Percentiles rank a stretch among this genome's conserved stretches.
These are phyloP conservation scores for Clarias batrachus DNA, from an alignment of 2,113 vertebrate species.

Conservation along the genomic window DNA sequence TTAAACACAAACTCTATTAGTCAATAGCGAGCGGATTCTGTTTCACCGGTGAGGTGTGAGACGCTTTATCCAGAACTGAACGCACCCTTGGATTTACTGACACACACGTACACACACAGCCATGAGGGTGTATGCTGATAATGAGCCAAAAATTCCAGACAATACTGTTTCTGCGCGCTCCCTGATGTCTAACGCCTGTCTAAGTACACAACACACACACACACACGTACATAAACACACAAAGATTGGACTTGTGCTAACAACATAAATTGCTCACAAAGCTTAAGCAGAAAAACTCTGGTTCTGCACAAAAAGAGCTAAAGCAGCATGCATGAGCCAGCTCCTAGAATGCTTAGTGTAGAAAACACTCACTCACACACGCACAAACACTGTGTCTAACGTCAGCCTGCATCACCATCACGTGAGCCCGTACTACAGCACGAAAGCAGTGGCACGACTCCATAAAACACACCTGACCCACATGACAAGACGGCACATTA, in stretches of 20 bases:
- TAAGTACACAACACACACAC: slow-evolving; percentile 9
- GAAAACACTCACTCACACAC: slow-evolving; percentile 22
- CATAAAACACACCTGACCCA: not conserved
- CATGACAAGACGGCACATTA: not conserved
- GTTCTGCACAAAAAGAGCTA: not conserved
- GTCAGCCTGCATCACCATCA: slow-evolving; percentile 9
- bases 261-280: not conserved
- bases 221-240: not conserved
- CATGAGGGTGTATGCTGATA: not conserved
- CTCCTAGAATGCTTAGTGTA: slow-evolving; percentile 17
- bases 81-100: not conserved
- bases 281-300: not conserved
- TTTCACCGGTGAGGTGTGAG: not conserved
- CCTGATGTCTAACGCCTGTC: not conserved
- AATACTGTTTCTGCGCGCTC: not conserved
- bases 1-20: slow-evolving; percentile 10
- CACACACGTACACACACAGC: not conserved
- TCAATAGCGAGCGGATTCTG: not conserved
- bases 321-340: slow-evolving; percentile 25
- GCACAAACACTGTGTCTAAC: slow-evolving; percentile 10
- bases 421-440: not conserved
- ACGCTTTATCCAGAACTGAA: not conserved
- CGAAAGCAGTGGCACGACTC: not conserved
- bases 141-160: not conserved
- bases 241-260: not conserved